phyloP scores from a whole-genome alignment of 2,797 vertebrate genomes.

The Cuculus canorus region DNA sequence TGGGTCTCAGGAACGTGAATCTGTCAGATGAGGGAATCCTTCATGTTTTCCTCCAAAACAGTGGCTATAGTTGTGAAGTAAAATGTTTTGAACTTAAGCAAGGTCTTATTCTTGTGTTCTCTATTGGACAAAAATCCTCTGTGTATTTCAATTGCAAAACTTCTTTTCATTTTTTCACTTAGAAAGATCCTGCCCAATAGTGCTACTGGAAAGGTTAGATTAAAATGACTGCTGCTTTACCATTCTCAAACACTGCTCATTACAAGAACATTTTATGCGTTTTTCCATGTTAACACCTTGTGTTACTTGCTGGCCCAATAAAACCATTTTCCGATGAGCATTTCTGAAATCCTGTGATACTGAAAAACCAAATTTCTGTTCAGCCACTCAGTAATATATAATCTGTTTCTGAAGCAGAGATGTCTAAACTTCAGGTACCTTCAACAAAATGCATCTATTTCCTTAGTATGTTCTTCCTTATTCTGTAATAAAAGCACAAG shows the following conservation, averaged over 20 bases:
- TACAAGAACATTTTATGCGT: not conserved
- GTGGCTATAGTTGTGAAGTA: not conserved
- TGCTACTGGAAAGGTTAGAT: not conserved
- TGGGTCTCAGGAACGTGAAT: not conserved
- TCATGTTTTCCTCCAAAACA: not conserved
- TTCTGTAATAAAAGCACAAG: not conserved
- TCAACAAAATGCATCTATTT: not conserved
- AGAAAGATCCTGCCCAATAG: not conserved
- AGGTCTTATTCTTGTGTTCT: not conserved
- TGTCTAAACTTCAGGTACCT: not conserved
- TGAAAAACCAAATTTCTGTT: not conserved
- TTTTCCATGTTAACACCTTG: not conserved
- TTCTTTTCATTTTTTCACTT: not conserved
- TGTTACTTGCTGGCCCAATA: not conserved
- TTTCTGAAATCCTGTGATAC: not conserved
- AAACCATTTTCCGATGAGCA: fast-evolving
- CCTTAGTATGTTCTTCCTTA: not conserved
- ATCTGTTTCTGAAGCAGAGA: not conserved
- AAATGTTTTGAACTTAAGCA: not conserved
- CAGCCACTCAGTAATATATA: not conserved
- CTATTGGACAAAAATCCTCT: not conserved
- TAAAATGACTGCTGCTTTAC: not conserved
- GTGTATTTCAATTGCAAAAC: not conserved
- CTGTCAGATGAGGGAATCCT: not conserved
- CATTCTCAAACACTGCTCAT: not conserved